A percentile compares a stretch with the other conserved stretches of the same genome.
These are phyloP conservation scores for Bactericera cockerelli DNA, from an alignment of 1,140 invertebrate species.

Conservation along the genomic window DNA sequence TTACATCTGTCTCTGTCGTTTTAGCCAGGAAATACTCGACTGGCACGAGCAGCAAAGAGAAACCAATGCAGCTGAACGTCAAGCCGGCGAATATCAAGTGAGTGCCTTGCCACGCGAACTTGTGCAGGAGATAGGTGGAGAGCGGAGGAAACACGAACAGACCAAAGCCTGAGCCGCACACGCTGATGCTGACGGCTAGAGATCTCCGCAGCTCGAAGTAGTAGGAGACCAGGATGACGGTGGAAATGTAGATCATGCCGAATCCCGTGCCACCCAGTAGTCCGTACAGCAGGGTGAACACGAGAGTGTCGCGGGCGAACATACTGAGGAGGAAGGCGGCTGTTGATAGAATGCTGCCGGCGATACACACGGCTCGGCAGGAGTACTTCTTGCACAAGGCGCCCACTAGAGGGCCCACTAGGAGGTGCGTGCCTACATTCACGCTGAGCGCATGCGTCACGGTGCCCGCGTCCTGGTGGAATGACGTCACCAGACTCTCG, in stretches of 20 bases:
- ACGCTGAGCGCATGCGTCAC: slow-evolving; percentile 85
- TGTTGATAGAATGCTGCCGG: slow-evolving; percentile 68
- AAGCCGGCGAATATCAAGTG: slow-evolving; percentile 78
- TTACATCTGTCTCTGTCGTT: background rate
- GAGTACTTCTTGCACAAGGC: slow-evolving; percentile 89
- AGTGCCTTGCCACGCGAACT: slow-evolving; percentile 77
- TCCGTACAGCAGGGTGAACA: slow-evolving; percentile 86
- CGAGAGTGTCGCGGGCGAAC: slow-evolving; percentile 62
- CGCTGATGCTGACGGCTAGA: slow-evolving; percentile 90
- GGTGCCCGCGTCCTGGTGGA: slow-evolving; percentile 65
- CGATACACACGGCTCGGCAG: slow-evolving; percentile 78
- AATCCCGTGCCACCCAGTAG: slow-evolving; percentile 88
- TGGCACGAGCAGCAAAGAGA: slow-evolving; percentile 18
- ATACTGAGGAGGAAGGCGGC: slow-evolving; percentile 69
- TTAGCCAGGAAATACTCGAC: background rate
- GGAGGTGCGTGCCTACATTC: slow-evolving; percentile 67
- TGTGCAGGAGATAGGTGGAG: slow-evolving; percentile 50
- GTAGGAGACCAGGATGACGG: slow-evolving; percentile 90
- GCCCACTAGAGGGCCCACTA: slow-evolving; percentile 74
- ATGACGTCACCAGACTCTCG: slow-evolving; percentile 57
- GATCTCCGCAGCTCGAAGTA: slow-evolving; percentile 94
- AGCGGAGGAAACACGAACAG: slow-evolving; percentile 83
- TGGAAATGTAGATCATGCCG: slow-evolving; percentile 89
- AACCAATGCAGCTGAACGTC: slow-evolving; percentile 70
- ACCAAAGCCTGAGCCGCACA: slow-evolving; percentile 83